Conservation (phyloP, 2,113 vertebrate genomes). For the Silurus meridionalis region DNA sequence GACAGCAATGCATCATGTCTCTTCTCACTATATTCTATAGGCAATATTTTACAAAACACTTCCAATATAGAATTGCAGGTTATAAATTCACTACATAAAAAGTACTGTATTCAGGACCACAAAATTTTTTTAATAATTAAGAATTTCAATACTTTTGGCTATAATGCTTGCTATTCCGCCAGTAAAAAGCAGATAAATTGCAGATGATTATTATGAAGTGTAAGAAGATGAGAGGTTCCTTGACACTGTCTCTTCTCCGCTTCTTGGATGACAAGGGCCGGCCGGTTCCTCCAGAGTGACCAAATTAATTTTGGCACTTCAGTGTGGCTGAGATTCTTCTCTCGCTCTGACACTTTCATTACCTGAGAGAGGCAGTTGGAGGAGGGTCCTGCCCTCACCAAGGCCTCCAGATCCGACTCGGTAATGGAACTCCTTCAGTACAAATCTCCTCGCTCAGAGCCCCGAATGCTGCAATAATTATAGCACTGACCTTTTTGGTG, state of each 20-base stretch:
- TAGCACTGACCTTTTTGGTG: neutral
- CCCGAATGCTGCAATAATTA: slow-evolving; percentile 26
- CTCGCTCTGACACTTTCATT: slow-evolving; percentile 60
- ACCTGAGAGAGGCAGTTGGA: slow-evolving; percentile 57
- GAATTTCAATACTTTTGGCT: neutral
- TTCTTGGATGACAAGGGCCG: slow-evolving; percentile 45
- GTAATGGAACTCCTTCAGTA: slow-evolving; percentile 24
- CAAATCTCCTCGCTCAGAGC: slow-evolving; percentile 13
- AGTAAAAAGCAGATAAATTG: neutral
- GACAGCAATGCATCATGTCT: neutral
- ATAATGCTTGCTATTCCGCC: neutral
- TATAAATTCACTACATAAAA: neutral
- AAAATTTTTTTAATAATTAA: too few relatives aligned
- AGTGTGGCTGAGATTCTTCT: slow-evolving; percentile 47
- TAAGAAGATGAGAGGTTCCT: slow-evolving; percentile 1
- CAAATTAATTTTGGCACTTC: slow-evolving; percentile 60
- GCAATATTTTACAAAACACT: neutral
- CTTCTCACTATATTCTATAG: neutral
- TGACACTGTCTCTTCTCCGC: neutral
- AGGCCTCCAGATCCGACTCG: slow-evolving; percentile 14
- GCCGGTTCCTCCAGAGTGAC: slow-evolving; percentile 50
- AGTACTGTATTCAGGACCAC: neutral
- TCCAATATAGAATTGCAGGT: neutral
- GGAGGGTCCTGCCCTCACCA: slow-evolving; percentile 50
- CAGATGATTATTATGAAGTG: neutral